Percentiles rank a stretch among this genome's conserved stretches.
Evolutionary conservation across 2,797 vertebrate genomes (phyloP).

Genomic region (Cuniculus paca): DNA sequence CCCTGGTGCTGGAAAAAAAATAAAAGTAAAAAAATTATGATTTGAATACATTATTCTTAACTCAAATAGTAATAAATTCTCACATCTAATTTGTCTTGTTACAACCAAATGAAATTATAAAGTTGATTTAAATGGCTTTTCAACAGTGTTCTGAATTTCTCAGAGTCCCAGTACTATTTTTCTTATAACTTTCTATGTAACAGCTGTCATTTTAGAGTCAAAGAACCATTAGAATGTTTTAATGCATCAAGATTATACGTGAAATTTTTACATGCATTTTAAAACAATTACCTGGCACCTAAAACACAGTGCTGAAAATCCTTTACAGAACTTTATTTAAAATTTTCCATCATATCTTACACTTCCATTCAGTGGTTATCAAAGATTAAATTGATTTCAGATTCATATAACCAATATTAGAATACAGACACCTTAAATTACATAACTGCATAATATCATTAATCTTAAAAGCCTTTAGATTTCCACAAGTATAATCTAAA

Average conservation of each 20-base stretch:
- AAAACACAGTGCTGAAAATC: not conserved
- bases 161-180: not conserved
- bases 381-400: slow-evolving; percentile 27
- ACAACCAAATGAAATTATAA: slow-evolving; percentile 60
- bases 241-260: not conserved
- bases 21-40: slow-evolving; percentile 60
- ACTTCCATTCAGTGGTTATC: not conserved
- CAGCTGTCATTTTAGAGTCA: not conserved
- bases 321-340: not conserved
- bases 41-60: not conserved
- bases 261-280: slow-evolving; percentile 38
- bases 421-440: slow-evolving; percentile 21
- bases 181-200: not conserved
- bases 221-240: slow-evolving; percentile 2
- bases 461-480: not conserved
- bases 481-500: not conserved
- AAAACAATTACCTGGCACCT: not conserved
- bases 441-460: not conserved
- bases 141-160: not conserved
- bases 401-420: not conserved
- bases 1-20: too few species aligned
- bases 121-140: slow-evolving; percentile 58
- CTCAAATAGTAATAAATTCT: slow-evolving; percentile 29
- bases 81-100: not conserved
- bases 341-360: not conserved